phyloP scores from a whole-genome alignment of 2,113 vertebrate genomes.

The Poeciliopsis prolifica region DNA sequence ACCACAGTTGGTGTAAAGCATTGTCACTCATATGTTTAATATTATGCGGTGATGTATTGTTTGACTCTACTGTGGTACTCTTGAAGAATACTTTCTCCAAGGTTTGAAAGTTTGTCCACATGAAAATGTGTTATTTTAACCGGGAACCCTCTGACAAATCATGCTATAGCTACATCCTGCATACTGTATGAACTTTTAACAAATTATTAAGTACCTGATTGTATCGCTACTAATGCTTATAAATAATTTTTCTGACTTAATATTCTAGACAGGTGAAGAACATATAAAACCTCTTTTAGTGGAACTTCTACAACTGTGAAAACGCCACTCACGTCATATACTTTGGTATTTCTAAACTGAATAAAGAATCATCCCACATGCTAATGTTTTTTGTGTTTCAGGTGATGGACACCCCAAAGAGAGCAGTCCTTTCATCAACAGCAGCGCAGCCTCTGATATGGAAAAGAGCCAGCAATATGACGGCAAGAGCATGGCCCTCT shows the following conservation, averaged over 20 bases:
- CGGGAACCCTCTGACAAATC: too few relatives aligned
- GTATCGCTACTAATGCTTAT: not conserved
- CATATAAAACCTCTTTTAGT: not conserved
- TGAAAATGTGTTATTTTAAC: not conserved
- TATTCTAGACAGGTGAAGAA: not conserved
- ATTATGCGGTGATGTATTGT: not conserved
- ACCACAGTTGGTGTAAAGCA: not conserved
- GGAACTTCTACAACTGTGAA: too few relatives aligned
- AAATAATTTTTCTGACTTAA: not conserved
- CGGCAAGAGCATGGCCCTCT: conserved; percentile 96
- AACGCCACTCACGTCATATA: too few relatives aligned
- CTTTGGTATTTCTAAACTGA: not conserved
- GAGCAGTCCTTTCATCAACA: conserved; percentile 97
- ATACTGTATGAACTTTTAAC: not conserved
- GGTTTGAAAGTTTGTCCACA: not conserved
- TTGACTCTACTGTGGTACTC: not conserved
- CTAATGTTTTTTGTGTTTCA: conserved; percentile 54
- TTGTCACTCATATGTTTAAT: not conserved
- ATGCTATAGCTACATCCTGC: too few relatives aligned
- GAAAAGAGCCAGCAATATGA: conserved; percentile 95
- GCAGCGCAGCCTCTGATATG: conserved; percentile 83
- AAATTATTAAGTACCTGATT: not conserved
- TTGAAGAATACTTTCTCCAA: not conserved
- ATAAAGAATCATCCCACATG: not conserved
- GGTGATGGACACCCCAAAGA: conserved; percentile 95